Percentiles rank a stretch among this genome's conserved stretches.
phyloP scores from a whole-genome alignment of 2,888 invertebrate species.

The Philereme transversata region DNA sequence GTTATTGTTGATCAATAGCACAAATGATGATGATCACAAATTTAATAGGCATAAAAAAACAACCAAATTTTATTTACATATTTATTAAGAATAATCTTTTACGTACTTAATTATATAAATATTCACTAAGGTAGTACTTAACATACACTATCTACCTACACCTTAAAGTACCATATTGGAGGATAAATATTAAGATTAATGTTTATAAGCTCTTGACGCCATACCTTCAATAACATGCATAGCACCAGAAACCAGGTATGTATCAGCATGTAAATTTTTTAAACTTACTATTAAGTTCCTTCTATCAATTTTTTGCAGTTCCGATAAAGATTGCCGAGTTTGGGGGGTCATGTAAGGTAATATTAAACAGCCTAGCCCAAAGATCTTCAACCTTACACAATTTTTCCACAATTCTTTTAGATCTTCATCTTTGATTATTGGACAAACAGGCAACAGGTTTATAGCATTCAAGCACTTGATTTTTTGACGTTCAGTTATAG shows the following conservation, averaged over 20 bases:
- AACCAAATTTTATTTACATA: no score
- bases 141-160: neutral
- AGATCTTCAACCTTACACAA: slow-evolving; percentile 72
- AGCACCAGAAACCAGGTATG: slow-evolving; percentile 74
- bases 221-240: slow-evolving; percentile 75
- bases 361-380: slow-evolving; percentile 73
- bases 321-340: slow-evolving; percentile 63
- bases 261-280: slow-evolving; percentile 75
- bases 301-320: slow-evolving; percentile 73
- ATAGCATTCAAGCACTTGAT: slow-evolving; percentile 70
- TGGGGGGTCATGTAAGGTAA: slow-evolving; percentile 73
- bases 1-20: no score
- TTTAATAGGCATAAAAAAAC: no score
- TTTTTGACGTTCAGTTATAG: slow-evolving; percentile 76
- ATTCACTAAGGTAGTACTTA: no score
- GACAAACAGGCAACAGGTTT: slow-evolving; percentile 75
- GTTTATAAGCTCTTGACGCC: slow-evolving; percentile 57
- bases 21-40: no score
- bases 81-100: no score
- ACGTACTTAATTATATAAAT: no score
- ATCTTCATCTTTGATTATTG: slow-evolving; percentile 73
- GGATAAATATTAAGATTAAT: slow-evolving; percentile 24
- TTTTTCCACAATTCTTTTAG: slow-evolving; percentile 77
- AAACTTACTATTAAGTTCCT: slow-evolving; percentile 73
- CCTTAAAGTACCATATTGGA: neutral